Base-by-base conservation (phyloP, 2,797 vertebrate species). In the Psittacula derbiana region DNA sequence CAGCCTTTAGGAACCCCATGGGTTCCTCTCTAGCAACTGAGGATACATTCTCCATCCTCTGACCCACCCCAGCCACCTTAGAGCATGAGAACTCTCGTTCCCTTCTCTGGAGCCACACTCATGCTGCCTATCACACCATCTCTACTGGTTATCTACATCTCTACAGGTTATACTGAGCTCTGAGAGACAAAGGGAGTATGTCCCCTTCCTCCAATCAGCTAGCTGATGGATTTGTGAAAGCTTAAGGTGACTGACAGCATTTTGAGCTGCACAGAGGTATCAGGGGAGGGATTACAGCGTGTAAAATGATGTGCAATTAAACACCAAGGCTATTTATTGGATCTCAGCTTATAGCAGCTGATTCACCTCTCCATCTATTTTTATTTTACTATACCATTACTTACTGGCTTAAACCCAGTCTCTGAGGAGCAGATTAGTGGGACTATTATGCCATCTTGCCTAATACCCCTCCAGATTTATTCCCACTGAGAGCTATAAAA, bases 401-500 rank as follows among this genome's bases (percentile, higher is more conserved):
- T 43, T 75, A 36, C 43, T 65, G 76, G 61, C 86, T 38, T 82
- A 93, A 90, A 70, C 24, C 40, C 20, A 86, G 3, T 60, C 66
- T 94, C 78, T 76, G 53, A 94, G 86, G 52, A 90, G n/a, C 13
- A 72, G 82, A 83, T 91, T 88, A 90, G 50, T 55, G 69, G 20
- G 23, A 30, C 50, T 88, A n/a, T 94, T 83, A 79, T 90, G 79
- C 75, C 66, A 43, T 44, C 27, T 91, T 88, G 75, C 61, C 41
- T 93, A 88, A 91, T 87, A 71, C 17, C 49, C 58, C 70, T 93
- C 43, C 67, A 88, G 65, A 89, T 81, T 91, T 88, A 86, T 87
- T 85, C 23, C 65, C 4, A 2, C 65, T 62, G 62, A 62, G 78
- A 91, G 65, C 72, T 80, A 43, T 74, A 44, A 83, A 89, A 73